A percentile compares a stretch with the other conserved stretches of the same genome.
These are phyloP conservation scores for Aptenodytes forsteri DNA, from an alignment of 2,113 vertebrate species.

Conservation along the genomic window DNA sequence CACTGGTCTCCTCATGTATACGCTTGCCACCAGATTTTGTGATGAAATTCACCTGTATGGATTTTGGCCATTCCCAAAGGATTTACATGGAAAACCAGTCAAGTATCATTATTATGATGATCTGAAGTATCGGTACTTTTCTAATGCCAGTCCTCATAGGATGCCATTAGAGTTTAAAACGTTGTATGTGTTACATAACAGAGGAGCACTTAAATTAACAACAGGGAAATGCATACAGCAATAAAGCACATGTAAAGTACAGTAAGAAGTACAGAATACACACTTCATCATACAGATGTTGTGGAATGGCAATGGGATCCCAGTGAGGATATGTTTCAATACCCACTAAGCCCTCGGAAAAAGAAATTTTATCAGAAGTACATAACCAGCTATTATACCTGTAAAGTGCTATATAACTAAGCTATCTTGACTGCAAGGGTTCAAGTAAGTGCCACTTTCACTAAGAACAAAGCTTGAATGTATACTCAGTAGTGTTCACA, in stretches of 20 bases:
- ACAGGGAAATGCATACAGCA: slow-evolving; percentile 82
- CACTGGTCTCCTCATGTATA: slow-evolving; percentile 91
- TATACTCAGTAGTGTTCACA: slow-evolving; percentile 81
- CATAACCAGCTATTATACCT: slow-evolving; percentile 73
- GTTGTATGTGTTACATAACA: slow-evolving; percentile 81
- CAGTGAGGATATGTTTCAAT: slow-evolving; percentile 37
- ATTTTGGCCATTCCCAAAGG: slow-evolving; percentile 91
- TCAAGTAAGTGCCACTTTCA: slow-evolving; percentile 81
- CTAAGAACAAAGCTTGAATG: slow-evolving; percentile 78
- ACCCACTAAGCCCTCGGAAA: slow-evolving; percentile 18
- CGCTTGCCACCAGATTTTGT: slow-evolving; percentile 87
- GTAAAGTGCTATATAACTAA: slow-evolving; percentile 75
- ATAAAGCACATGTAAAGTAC: slow-evolving; percentile 67
- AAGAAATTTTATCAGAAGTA: slow-evolving; percentile 37
- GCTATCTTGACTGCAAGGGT: slow-evolving; percentile 69
- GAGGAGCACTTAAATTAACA: slow-evolving; percentile 87
- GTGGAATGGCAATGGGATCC: slow-evolving; percentile 54
- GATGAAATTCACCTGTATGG: slow-evolving; percentile 90
- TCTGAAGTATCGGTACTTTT: slow-evolving; percentile 89
- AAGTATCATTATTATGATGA: slow-evolving; percentile 92
- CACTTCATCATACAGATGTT: slow-evolving; percentile 58
- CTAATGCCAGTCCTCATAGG: slow-evolving; percentile 84
- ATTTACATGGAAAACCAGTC: slow-evolving; percentile 82
- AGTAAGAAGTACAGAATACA: slow-evolving; percentile 5
- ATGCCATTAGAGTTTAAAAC: slow-evolving; percentile 92